Evolutionary conservation across 1,140 invertebrate genomes (phyloP).

Genomic region (Drosophila navojoa): DNA sequence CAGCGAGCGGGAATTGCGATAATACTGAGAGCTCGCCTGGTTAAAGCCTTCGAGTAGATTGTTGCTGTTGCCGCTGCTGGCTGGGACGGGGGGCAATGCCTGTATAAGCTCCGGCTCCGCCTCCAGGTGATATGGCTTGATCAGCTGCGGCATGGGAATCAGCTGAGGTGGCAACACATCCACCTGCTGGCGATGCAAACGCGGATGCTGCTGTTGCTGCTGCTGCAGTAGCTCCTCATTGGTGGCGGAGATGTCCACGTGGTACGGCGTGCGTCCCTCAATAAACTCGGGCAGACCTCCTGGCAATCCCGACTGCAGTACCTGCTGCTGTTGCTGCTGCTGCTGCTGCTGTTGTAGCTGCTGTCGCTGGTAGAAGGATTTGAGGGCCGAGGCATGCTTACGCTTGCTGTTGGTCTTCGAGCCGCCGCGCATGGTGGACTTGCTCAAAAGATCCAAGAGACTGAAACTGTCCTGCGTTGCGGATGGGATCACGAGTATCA

Average conservation of each 20-base stretch:
- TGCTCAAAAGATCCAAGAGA: constrained; percentile 84
- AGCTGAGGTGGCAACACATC: constrained; percentile 77
- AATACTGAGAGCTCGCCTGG: constrained; percentile 60
- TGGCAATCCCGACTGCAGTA: constrained; percentile 5
- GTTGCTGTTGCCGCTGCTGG: constrained; percentile 26
- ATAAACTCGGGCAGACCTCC: constrained; percentile 83
- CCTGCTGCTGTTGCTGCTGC: constrained; percentile 13
- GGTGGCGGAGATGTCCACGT: constrained; percentile 83
- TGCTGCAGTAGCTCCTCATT: constrained; percentile 60
- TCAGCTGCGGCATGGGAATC: constrained; percentile 71
- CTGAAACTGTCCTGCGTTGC: constrained; percentile 79
- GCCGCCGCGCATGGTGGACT: constrained; percentile 53
- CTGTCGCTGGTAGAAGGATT: constrained; percentile 55
- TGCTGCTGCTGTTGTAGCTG: constrained; percentile 36
- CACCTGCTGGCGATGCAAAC: constrained; percentile 76
- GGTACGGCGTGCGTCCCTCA: constrained; percentile 85
- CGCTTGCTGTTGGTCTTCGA: constrained; percentile 50
- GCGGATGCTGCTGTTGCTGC: constrained; percentile 49
- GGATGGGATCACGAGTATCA: constrained; percentile 86
- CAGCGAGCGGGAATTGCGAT: constrained; percentile 73
- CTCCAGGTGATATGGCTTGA: constrained; percentile 78
- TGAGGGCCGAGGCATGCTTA: constrained; percentile 55
- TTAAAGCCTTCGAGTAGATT: constrained; percentile 66
- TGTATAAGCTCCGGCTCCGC: constrained; percentile 78
- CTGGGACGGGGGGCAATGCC: constrained; percentile 62